Conservation (phyloP, 2,797 vertebrate species). For the Falco cherrug region DNA sequence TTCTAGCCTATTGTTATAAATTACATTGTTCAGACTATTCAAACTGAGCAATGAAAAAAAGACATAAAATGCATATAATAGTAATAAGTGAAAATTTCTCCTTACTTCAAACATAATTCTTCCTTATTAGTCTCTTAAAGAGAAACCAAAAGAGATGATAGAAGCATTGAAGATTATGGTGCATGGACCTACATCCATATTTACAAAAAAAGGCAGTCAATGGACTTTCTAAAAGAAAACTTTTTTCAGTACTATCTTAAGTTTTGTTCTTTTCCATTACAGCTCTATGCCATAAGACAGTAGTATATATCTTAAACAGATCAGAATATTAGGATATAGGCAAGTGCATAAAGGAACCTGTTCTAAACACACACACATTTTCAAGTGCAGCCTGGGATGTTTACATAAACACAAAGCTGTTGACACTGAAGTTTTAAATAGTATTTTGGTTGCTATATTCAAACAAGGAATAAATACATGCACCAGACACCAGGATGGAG, state of each 20-base stretch:
- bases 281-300: fast-evolving
- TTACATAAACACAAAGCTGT: not conserved
- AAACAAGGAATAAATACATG: not conserved
- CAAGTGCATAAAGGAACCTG: not conserved
- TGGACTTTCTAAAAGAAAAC: not conserved
- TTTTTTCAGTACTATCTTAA: not conserved
- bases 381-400: not conserved
- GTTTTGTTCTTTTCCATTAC: not conserved
- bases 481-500: not conserved
- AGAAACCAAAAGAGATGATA: not conserved
- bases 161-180: not conserved
- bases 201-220: not conserved
- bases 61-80: not conserved
- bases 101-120: not conserved
- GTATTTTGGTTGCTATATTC: not conserved
- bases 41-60: not conserved
- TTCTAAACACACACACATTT: not conserved
- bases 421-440: not conserved
- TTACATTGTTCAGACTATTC: not conserved
- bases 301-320: not conserved
- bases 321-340: not conserved
- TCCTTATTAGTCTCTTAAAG: not conserved
- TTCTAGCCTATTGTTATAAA: not conserved
- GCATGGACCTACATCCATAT: not conserved
- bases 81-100: not conserved